A percentile compares a stretch with the other conserved stretches of the same genome.
phyloP scores from a whole-genome alignment of 2,113 vertebrate species.

The Myrmophylax atrothorax region DNA sequence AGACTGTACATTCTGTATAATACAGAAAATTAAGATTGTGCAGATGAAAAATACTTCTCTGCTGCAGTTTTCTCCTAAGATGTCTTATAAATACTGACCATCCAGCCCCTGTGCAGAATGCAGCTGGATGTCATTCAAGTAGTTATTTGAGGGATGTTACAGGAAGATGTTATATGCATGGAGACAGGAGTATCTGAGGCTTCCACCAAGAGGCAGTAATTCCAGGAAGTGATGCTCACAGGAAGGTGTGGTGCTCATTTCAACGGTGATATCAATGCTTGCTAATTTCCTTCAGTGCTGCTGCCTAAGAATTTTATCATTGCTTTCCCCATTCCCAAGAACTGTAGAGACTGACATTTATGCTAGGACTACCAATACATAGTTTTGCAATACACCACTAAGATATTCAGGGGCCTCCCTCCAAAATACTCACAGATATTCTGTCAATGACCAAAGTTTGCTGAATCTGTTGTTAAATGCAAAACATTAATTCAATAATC shows the following conservation, averaged over 20 bases:
- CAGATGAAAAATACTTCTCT: slow-evolving; percentile 30
- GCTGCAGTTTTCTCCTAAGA: slow-evolving; percentile 8
- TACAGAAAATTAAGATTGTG: slow-evolving; percentile 18
- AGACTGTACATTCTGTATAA: neutral
- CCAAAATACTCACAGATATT: neutral
- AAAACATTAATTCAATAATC: neutral
- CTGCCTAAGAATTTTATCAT: neutral
- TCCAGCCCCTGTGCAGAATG: neutral
- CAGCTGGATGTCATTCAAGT: slow-evolving; percentile 26
- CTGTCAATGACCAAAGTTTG: neutral
- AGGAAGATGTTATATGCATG: neutral
- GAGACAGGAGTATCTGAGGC: neutral
- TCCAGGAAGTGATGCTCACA: neutral
- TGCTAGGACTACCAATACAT: neutral
- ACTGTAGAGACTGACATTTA: neutral
- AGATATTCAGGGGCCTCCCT: neutral
- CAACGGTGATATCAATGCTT: neutral
- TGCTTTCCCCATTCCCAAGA: neutral
- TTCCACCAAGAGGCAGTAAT: neutral
- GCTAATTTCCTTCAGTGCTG: neutral
- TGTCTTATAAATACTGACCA: neutral
- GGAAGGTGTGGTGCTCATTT: neutral
- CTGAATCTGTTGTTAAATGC: neutral
- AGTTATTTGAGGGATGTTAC: neutral
- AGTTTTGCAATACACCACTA: neutral